Evolutionary conservation across 1,140 invertebrate genomes (phyloP), one percentile per base, ranked within the genome.

Genomic region (Bombyx mandarina): DNA sequence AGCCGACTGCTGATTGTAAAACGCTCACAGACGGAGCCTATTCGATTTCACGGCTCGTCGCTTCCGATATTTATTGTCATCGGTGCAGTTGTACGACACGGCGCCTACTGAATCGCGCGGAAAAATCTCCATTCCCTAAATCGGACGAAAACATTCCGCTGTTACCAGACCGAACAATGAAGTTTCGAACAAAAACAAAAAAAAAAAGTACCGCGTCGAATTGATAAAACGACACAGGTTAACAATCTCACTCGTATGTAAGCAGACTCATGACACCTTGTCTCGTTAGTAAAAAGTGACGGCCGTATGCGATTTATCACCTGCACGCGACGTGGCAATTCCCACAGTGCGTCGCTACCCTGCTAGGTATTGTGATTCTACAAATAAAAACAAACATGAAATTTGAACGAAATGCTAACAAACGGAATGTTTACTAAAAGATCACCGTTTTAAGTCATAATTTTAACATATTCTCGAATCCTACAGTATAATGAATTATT

Each of bases 41-140:
- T 86, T 86, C 83, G 83, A 84, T 84, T 84, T 84, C 81, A 86
- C 83, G 83, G 79, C 83, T 84, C 79, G 77, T 68, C 79, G 81
- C 83, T 65, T 61, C 67, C 79, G 79, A 83, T 84, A 84, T 86
- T 86, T 86, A 86, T 86, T 84, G 81, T 86, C 83, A 86, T 86
- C 83, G 83, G 75, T 83, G 79, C 81, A 84, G 74, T 82, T 75
- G 83, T 80, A 83, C 81, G 81, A 84, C 80, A 82, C 78, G 77
- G 72, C 75, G 81, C 76, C 79, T 79, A 82, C 75, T 82, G 82
- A 84, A 84, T 79, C 77, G 77, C 79, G 78, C 67, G 79, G 73
- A 84, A 86, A 86, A 86, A 84, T 81, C 76, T 77, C 76, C 76
- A 77, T 75, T 68, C 71, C 74, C 76, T 63, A 86, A 82, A 81